Evolutionary conservation across 2,888 invertebrate genomes (phyloP).

Genomic region (Pandemis corylana): DNA sequence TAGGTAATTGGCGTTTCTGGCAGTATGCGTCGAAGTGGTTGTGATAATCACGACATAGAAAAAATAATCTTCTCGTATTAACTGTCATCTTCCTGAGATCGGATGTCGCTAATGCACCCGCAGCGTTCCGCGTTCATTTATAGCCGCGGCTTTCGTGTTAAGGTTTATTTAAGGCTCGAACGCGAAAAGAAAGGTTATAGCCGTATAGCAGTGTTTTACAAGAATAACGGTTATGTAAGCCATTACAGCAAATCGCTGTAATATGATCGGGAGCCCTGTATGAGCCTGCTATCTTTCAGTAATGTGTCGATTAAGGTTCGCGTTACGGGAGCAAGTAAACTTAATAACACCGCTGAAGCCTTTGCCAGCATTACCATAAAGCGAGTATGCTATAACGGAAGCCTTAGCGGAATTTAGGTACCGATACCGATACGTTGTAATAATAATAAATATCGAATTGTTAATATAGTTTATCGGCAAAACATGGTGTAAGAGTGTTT

Average conservation of each 20-base stretch:
- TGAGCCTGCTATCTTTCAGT: conserved; percentile 41
- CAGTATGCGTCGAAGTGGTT: no score
- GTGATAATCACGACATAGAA: no score
- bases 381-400: conserved; percentile 71
- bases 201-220: conserved; percentile 27
- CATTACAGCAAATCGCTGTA: conserved; percentile 34
- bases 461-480: conserved; percentile 43
- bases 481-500: neutral
- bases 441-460: conserved; percentile 60
- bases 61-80: neutral
- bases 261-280: conserved; percentile 27
- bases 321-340: conserved; percentile 37
- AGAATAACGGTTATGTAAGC: conserved; percentile 38
- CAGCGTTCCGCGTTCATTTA: conserved; percentile 8
- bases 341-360: conserved; percentile 40
- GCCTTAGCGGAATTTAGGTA: conserved; percentile 65
- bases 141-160: neutral
- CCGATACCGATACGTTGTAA: conserved; percentile 57
- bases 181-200: neutral
- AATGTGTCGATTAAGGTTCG: conserved; percentile 44
- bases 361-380: conserved; percentile 71
- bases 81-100: neutral
- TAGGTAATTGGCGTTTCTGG: no score
- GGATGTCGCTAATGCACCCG: conserved; percentile 6
- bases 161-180: conserved; percentile 23